A percentile compares a stretch with the other conserved stretches of the same genome.
Evolutionary conservation across 2,113 vertebrate species (phyloP).

Genomic region (Percopsis transmontana): DNA sequence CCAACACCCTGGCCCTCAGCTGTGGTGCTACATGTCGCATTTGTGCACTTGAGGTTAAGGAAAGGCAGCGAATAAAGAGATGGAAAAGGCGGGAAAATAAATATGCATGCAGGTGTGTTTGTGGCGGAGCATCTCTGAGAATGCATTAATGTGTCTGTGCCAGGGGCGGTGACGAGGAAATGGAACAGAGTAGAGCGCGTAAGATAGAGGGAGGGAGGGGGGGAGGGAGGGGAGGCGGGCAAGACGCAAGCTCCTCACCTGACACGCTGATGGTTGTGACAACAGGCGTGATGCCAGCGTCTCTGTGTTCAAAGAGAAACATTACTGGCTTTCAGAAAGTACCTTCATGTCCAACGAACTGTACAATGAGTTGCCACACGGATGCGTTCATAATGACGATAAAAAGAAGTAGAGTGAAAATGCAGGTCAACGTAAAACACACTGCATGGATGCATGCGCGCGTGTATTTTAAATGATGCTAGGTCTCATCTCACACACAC

Average conservation of each 20-base stretch:
- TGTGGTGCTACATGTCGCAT: slow-evolving; percentile 18
- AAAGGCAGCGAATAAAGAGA: slow-evolving; percentile 28
- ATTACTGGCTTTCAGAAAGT: neutral
- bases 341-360: no score
- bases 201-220: slow-evolving; percentile 1
- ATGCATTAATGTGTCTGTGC: slow-evolving; percentile 38
- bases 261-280: slow-evolving; percentile 88
- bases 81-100: slow-evolving; percentile 22
- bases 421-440: no score
- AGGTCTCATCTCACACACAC: no score
- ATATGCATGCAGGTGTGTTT: slow-evolving; percentile 42
- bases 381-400: no score
- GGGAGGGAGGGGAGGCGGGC: slow-evolving; percentile 10
- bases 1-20: slow-evolving; percentile 14
- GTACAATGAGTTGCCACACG: no score
- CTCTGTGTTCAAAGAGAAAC: slow-evolving; percentile 78
- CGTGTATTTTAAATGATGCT: no score
- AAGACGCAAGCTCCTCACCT: slow-evolving; percentile 75
- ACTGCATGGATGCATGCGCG: no score
- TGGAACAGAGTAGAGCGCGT: slow-evolving; percentile 2
- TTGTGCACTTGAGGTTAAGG: slow-evolving; percentile 34
- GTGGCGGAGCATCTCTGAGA: slow-evolving; percentile 31
- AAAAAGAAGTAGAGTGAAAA: no score
- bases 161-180: slow-evolving; percentile 29
- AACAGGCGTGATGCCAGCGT: slow-evolving; percentile 90